These are phyloP conservation scores for Ips typographus DNA, from an alignment of 1,140 invertebrate genomes.

Conservation along the genomic window DNA sequence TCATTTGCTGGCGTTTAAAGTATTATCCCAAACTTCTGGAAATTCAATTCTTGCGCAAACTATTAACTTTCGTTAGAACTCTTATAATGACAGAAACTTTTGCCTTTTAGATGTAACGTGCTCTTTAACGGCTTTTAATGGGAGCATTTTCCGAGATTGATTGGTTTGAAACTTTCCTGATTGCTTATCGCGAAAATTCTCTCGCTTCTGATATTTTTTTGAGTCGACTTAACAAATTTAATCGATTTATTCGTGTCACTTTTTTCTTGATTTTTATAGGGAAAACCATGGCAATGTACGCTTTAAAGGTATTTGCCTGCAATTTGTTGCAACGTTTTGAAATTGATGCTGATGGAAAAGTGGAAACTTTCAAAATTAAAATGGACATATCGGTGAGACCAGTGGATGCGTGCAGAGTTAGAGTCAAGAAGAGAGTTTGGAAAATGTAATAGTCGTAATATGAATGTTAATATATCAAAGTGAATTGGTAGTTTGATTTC, in stretches of 20 bases:
- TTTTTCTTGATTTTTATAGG: background rate
- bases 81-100: no score
- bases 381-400: slow-evolving; percentile 40
- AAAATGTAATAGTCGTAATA: background rate
- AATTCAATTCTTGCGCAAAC: no score
- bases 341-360: slow-evolving; percentile 35
- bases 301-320: slow-evolving; percentile 26
- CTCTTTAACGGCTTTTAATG: no score
- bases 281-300: slow-evolving; percentile 19
- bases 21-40: no score
- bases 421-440: slow-evolving; percentile 35
- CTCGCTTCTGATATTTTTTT: no score
- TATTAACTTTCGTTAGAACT: no score
- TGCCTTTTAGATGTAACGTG: no score
- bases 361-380: slow-evolving; percentile 32
- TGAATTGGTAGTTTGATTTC: background rate
- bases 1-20: no score
- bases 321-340: slow-evolving; percentile 36
- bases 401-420: slow-evolving; percentile 33
- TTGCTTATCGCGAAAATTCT: no score
- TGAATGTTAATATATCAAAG: background rate
- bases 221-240: no score
- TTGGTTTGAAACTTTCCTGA: no score
- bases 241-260: background rate
- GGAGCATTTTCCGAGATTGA: no score